Percentiles rank a stretch among this genome's conserved stretches.
Conservation (phyloP, 1,140 invertebrate genomes). For the Acromyrmex heyeri region DNA sequence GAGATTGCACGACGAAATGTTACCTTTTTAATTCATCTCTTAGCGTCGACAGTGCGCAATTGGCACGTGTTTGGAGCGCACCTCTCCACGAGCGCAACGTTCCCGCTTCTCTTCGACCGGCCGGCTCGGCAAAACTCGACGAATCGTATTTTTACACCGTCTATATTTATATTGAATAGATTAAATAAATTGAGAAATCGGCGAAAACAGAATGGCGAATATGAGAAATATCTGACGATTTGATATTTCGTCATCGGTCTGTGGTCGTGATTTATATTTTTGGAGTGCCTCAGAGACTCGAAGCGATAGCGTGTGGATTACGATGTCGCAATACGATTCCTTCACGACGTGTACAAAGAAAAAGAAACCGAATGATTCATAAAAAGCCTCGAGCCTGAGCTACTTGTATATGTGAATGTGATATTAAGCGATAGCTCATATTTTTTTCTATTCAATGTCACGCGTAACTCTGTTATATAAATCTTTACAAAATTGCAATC, state of each 20-base stretch:
- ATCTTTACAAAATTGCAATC: background rate
- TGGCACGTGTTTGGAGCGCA: conserved; percentile 44
- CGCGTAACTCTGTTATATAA: background rate
- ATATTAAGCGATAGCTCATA: conserved; percentile 10
- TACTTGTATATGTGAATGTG: background rate
- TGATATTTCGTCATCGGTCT: background rate
- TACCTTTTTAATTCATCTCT: background rate
- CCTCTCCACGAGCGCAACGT: background rate
- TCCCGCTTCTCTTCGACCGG: conserved; percentile 48
- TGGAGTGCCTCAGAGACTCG: background rate
- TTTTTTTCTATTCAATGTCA: background rate
- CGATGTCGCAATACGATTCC: conserved; percentile 10
- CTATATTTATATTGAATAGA: background rate
- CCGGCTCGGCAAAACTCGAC: conserved; percentile 3
- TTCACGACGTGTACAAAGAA: background rate
- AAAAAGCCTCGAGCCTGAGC: background rate
- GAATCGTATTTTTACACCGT: background rate
- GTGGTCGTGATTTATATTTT: conserved; percentile 4
- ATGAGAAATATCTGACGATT: background rate
- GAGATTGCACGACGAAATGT: background rate
- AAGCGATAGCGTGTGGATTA: background rate
- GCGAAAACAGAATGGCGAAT: background rate
- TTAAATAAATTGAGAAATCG: background rate
- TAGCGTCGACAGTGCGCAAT: background rate
- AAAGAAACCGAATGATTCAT: conserved; percentile 39